Conservation (phyloP, 2,113 vertebrate species). For the Pituophis catenifer region DNA sequence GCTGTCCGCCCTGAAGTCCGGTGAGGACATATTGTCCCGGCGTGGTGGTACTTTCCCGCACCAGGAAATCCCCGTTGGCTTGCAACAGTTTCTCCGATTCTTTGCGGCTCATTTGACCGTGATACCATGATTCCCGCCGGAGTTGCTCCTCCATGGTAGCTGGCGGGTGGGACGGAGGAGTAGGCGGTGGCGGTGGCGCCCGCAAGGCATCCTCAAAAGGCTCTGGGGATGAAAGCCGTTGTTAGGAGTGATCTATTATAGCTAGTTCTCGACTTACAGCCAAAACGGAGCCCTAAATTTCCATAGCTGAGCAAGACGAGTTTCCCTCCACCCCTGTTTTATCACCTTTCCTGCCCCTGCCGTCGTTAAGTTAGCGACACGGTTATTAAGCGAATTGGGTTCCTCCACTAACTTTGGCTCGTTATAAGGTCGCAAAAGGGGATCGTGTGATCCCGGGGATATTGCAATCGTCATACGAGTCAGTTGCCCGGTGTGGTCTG, state of each 20-base stretch:
- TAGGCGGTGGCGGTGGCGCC: slow-evolving; percentile 48
- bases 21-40: slow-evolving; percentile 95
- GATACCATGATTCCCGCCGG: slow-evolving; percentile 89
- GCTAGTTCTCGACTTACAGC: too few species aligned
- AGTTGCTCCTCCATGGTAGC: slow-evolving; percentile 89
- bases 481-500: too few species aligned
- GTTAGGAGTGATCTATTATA: neutral
- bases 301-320: too few species aligned
- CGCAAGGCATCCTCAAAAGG: slow-evolving; percentile 92
- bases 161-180: slow-evolving; percentile 58
- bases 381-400: too few species aligned
- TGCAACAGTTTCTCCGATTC: slow-evolving; percentile 88
- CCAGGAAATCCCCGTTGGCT: slow-evolving; percentile 91
- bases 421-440: too few species aligned
- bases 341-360: neutral
- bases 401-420: too few species aligned
- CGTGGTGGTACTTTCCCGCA: slow-evolving; percentile 92
- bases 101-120: slow-evolving; percentile 86
- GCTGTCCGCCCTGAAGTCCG: slow-evolving; percentile 88
- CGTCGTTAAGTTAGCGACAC: too few species aligned
- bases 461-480: too few species aligned
- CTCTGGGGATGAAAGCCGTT: slow-evolving; percentile 67
- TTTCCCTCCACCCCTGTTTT: neutral
- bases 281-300: neutral
- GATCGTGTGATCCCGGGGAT: too few species aligned